Evolutionary conservation across 2,113 vertebrate genomes (phyloP).

Genomic region (Rhinogobius similis): DNA sequence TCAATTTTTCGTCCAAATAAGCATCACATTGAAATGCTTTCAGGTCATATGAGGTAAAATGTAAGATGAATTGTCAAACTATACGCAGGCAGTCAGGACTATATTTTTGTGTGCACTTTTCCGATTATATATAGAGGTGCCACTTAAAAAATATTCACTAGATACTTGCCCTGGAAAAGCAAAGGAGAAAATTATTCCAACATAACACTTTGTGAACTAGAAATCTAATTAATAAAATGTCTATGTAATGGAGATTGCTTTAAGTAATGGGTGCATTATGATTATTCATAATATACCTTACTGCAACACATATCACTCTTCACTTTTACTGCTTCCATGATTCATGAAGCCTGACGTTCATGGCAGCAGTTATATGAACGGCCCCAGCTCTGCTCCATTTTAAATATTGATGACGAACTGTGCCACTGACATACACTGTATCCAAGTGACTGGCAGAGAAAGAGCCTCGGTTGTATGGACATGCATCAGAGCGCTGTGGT

Average conservation of each 20-base stretch:
- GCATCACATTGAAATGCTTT: not conserved
- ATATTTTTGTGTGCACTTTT: not conserved
- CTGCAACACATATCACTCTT: not conserved
- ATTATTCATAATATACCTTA: not conserved
- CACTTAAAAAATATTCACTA: not conserved
- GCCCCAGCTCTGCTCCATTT: conserved; percentile 5
- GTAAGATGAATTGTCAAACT: not conserved
- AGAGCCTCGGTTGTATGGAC: not conserved
- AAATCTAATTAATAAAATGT: not conserved
- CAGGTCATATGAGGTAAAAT: not conserved
- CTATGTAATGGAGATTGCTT: not conserved
- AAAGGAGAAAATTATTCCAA: not conserved
- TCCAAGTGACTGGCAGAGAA: conserved; percentile 11
- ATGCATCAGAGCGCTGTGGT: conserved; percentile 20
- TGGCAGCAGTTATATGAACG: not conserved
- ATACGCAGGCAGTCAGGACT: not conserved
- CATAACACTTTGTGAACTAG: not conserved
- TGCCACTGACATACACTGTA: not conserved
- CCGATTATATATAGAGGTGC: not conserved
- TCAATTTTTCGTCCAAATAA: not conserved
- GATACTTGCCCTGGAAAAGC: not conserved
- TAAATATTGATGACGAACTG: conserved; percentile 43
- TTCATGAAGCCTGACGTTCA: not conserved
- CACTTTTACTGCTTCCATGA: not conserved
- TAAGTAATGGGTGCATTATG: not conserved